These are phyloP conservation scores for Mohoua ochrocephala DNA, from an alignment of 2,113 vertebrate genomes.

Conservation along the genomic window DNA sequence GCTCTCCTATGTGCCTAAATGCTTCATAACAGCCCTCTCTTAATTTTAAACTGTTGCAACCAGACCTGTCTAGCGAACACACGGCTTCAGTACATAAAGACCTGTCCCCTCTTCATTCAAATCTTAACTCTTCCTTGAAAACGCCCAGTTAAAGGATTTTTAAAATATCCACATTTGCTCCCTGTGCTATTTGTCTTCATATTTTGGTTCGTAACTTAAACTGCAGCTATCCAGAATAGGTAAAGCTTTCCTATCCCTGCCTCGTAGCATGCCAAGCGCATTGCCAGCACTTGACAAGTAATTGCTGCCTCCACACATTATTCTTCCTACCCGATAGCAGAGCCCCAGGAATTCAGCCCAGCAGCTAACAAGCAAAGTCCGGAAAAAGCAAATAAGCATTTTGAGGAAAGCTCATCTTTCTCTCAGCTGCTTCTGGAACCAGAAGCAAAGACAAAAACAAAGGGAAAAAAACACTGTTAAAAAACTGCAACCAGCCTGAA, in stretches of 20 bases:
- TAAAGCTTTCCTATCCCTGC: not conserved
- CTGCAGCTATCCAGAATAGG: not conserved
- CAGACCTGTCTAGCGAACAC: not conserved
- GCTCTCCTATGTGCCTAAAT: not conserved
- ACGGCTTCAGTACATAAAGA: not conserved
- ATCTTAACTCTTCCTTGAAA: not conserved
- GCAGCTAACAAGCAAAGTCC: not conserved
- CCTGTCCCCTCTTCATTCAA: not conserved
- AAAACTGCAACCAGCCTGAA: not conserved
- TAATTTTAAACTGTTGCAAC: not conserved
- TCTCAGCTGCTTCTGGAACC: not conserved
- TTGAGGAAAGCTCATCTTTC: not conserved
- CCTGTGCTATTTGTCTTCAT: not conserved
- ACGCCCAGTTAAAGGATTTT: not conserved
- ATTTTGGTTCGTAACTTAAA: not conserved
- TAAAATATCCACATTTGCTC: not conserved
- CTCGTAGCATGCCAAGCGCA: not conserved
- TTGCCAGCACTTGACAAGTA: not conserved
- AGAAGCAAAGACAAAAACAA: not conserved
- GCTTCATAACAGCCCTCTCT: not conserved
- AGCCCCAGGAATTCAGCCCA: not conserved
- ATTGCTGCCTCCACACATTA: not conserved
- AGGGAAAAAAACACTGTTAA: not conserved
- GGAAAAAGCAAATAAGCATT: not conserved
- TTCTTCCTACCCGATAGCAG: not conserved